Conservation (phyloP, 2,113 vertebrate species). For the Miniopterus natalensis region DNA sequence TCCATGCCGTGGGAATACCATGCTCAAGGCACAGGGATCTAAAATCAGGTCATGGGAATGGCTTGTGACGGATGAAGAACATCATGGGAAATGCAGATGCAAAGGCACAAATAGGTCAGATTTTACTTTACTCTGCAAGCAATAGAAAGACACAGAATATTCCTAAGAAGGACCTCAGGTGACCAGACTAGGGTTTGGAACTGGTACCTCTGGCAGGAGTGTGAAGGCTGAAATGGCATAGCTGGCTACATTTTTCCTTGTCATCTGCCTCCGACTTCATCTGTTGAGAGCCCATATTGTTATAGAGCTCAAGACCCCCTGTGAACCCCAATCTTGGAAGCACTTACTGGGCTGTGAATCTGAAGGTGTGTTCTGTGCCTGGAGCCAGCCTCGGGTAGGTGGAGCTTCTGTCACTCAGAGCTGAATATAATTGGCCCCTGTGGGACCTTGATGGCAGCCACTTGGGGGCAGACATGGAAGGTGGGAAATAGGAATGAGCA, state of each 20-base stretch:
- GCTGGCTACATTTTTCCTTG: not conserved
- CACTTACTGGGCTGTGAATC: not conserved
- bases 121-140: not conserved
- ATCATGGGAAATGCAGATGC: not conserved
- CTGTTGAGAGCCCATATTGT: not conserved
- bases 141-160: not conserved
- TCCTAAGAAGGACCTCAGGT: not conserved
- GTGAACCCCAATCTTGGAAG: not conserved
- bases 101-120: not conserved
- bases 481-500: not conserved
- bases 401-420: slow-evolving; percentile 36
- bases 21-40: not conserved
- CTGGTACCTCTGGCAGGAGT: not conserved
- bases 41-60: not conserved
- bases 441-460: slow-evolving; percentile 36
- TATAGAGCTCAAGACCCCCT: not conserved
- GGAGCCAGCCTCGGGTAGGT: slow-evolving; percentile 56
- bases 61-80: not conserved
- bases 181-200: not conserved
- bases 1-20: not conserved
- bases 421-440: slow-evolving; percentile 64
- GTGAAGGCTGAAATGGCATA: not conserved
- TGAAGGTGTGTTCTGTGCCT: slow-evolving; percentile 30
- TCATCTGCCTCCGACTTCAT: not conserved
- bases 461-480: not conserved